Percentiles rank a stretch among this genome's conserved stretches.
Evolutionary conservation across 2,888 invertebrate species (phyloP).

Genomic region (Eustalomyia histrio): DNA sequence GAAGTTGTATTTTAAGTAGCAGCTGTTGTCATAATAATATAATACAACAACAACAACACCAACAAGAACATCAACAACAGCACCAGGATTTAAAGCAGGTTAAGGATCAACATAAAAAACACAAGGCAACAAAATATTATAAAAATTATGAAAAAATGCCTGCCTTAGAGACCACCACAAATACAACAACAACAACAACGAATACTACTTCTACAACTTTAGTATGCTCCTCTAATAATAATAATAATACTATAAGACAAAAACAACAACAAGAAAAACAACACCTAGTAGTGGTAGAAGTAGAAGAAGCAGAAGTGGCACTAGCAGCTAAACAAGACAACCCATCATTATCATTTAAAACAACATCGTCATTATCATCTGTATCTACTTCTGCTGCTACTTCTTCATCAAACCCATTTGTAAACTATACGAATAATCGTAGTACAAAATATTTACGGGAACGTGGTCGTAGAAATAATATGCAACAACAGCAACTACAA

Average conservation of each 20-base stretch:
- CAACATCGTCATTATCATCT: conserved; percentile 14
- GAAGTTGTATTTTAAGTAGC: conserved; percentile 31
- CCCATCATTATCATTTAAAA: conserved; percentile 37
- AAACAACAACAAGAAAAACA: conserved; percentile 22
- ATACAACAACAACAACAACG: conserved; percentile 34
- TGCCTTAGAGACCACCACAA: conserved; percentile 63
- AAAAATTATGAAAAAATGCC: conserved; percentile 59
- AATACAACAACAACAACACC: conserved; percentile 50
- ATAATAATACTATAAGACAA: conserved; percentile 48
- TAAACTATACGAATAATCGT: conserved; percentile 61
- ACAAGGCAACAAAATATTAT: conserved; percentile 54
- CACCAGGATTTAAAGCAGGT: conserved; percentile 46
- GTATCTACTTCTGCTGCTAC: conserved; percentile 18
- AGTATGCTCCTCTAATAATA: conserved; percentile 38
- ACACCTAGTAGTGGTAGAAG: neutral
- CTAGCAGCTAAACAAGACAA: conserved; percentile 19
- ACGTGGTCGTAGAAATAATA: conserved; percentile 54
- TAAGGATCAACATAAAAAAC: conserved; percentile 55
- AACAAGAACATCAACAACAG: conserved; percentile 47
- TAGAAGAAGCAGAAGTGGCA: conserved; percentile 24
- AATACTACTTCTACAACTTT: conserved; percentile 6
- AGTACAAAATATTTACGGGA: conserved; percentile 64
- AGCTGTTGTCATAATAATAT: conserved; percentile 52
- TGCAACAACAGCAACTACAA: conserved; percentile 33
- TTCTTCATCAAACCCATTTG: conserved; percentile 53